Evolutionary conservation across 2,113 vertebrate genomes (phyloP), one percentile per base, ranked within the genome.

Genomic region (Trogon melanurus): DNA sequence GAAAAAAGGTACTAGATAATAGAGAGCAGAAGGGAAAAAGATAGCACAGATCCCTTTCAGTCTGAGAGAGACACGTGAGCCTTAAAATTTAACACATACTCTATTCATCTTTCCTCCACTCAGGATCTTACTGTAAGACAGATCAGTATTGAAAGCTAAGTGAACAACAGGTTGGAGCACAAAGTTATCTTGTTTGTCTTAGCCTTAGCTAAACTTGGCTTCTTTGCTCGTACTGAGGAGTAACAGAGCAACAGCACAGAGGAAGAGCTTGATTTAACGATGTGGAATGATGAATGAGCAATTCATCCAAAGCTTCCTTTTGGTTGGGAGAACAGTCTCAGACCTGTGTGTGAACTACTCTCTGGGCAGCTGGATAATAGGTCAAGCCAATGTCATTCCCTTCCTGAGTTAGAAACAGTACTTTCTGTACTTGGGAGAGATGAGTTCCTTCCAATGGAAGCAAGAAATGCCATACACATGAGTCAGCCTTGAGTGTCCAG

Each of bases 251-350:
- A 90, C 93, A 95, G 75, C 94, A 97, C 93, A 98, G 95, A 98
- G 79, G 97, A 96, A 96, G 96, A 91, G 87, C 82, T 95, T 95
- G 96, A 98, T 97, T 98, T 97, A 97, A 96, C 96, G 98, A 97
- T 73, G 70, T 95, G 88, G 84, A 95, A 96, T 97, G 94, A 97
- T 98, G 98, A 98, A 98, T 97, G 97, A 97, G 96, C 95, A 91
- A 98, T 98, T 98, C 98, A 98, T 97, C 73, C 88, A 95, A 79
- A 91, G 94, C 96, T 97, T 98, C 97, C 97, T 98, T 97, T 97
- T 98, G 82, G 93, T 93, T 6, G 74, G 85, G 96, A 93, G 95
- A 97, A 98, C 97, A 98, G 95, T 97, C 95, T 95, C 76, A 96
- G 97, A 98, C 97, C 98, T 97, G 95, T 98, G 97, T 98, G 94